Conservation (phyloP, 1,140 invertebrate genomes). For the Eubasilissa regina region DNA sequence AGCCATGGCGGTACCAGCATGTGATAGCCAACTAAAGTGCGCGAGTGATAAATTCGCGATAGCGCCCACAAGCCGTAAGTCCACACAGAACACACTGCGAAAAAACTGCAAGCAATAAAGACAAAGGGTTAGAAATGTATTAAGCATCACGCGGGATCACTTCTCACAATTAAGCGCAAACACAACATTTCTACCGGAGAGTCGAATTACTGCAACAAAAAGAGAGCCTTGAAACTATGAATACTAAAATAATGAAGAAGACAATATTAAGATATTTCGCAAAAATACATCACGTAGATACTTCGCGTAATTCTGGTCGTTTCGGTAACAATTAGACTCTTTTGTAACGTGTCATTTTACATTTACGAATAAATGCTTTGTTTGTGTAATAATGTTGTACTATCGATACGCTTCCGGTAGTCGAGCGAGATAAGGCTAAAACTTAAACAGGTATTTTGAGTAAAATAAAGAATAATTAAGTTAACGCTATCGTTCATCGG, state of each 20-base stretch:
- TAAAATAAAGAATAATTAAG: conserved; percentile 20
- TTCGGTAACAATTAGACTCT: no score
- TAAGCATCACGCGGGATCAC: neutral
- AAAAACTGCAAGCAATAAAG: conserved; percentile 10
- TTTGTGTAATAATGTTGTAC: neutral
- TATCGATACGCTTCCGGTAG: conserved; percentile 22
- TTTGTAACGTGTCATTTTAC: no score
- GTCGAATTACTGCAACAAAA: no score
- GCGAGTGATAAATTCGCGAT: conserved; percentile 34
- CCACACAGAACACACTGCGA: neutral
- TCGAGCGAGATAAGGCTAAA: conserved; percentile 14
- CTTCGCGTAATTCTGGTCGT: no score
- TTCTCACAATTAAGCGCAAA: neutral
- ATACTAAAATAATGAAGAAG: no score
- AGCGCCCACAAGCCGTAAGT: conserved; percentile 3
- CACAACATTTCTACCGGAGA: neutral
- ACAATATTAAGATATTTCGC: no score
- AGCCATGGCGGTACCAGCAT: conserved; percentile 46
- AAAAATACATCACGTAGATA: no score
- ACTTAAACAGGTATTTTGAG: conserved; percentile 35
- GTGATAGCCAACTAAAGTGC: conserved; percentile 41
- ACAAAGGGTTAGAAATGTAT: conserved; percentile 1
- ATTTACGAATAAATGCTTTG: neutral
- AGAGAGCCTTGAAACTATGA: no score
- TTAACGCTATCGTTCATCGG: conserved; percentile 4